A percentile compares a stretch with the other conserved stretches of the same genome.
These are phyloP conservation scores for Dufourea novaeangliae DNA, from an alignment of 1,140 invertebrate species.

Conservation along the genomic window DNA sequence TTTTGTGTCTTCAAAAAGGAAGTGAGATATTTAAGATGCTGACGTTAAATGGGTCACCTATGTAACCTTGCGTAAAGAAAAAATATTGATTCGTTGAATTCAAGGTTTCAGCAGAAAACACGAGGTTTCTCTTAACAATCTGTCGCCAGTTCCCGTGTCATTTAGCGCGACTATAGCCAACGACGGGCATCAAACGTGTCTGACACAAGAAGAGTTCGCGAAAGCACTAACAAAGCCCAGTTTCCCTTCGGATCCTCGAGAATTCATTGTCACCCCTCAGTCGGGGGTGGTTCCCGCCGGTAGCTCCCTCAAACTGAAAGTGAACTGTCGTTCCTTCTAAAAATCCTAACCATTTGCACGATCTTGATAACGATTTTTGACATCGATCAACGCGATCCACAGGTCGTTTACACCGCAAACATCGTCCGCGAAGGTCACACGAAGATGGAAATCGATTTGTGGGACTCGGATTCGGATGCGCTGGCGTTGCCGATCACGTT, in stretches of 20 bases:
- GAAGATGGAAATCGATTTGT: conserved; percentile 64
- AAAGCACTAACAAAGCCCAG: conserved; percentile 55
- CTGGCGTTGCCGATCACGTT: conserved; percentile 65
- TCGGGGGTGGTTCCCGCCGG: conserved; percentile 65
- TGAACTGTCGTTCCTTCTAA: conserved; percentile 15
- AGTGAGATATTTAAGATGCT: too few species aligned
- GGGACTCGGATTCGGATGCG: conserved; percentile 67
- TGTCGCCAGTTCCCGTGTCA: conserved; percentile 69
- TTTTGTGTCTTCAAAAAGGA: too few species aligned
- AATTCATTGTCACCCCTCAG: conserved; percentile 69
- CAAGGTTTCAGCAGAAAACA: conserved; percentile 69
- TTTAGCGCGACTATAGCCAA: conserved; percentile 64
- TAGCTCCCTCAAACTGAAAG: conserved; percentile 64
- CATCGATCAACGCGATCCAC: not conserved
- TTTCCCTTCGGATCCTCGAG: conserved; percentile 68
- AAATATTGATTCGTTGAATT: not conserved
- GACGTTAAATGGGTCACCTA: too few species aligned
- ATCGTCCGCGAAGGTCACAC: conserved; percentile 51
- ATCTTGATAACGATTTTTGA: not conserved
- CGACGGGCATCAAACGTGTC: conserved; percentile 70
- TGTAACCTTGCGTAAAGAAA: too few species aligned
- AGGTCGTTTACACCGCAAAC: conserved; percentile 72
- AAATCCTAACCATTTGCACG: not conserved
- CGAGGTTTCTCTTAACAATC: conserved; percentile 68
- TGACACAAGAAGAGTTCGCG: conserved; percentile 69